phyloP scores from a whole-genome alignment of 2,888 invertebrate species.

The Argyra leucocephala region DNA sequence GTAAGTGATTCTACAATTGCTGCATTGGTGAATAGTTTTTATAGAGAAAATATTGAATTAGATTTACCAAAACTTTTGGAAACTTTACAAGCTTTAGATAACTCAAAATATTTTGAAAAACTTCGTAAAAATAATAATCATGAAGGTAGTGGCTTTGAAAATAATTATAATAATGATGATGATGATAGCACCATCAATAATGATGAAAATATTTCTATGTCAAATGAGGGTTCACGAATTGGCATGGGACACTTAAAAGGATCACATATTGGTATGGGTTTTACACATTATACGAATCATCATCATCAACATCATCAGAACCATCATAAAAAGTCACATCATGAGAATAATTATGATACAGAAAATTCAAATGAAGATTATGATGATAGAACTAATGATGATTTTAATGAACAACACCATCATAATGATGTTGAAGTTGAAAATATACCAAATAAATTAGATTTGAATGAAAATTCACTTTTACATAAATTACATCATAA shows the following conservation, averaged over 20 bases:
- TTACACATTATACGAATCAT: constrained; percentile 16
- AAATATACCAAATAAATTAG: neutral
- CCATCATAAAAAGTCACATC: neutral
- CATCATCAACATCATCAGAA: neutral
- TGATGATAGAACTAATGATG: neutral
- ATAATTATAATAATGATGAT: constrained; percentile 8
- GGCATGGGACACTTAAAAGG: constrained; percentile 29
- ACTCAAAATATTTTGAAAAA: constrained; percentile 21
- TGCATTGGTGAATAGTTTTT: constrained; percentile 38
- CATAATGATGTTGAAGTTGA: neutral
- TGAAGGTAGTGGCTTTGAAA: constrained; percentile 8
- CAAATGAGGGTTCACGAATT: constrained; percentile 33
- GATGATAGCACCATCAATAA: constrained; percentile 14
- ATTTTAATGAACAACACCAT: constrained; percentile 2
- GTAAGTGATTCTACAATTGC: constrained; percentile 35
- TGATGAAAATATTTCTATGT: constrained; percentile 21
- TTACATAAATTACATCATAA: constrained; percentile 3
- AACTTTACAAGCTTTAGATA: constrained; percentile 33
- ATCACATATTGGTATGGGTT: constrained; percentile 35
- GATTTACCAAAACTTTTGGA: constrained; percentile 34
- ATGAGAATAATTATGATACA: neutral
- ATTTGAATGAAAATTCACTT: neutral
- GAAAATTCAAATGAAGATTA: neutral
- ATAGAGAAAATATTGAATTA: constrained; percentile 34
- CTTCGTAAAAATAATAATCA: constrained; percentile 10